Conservation (phyloP, 2,113 vertebrate species). For the Psittacara wagleri region DNA sequence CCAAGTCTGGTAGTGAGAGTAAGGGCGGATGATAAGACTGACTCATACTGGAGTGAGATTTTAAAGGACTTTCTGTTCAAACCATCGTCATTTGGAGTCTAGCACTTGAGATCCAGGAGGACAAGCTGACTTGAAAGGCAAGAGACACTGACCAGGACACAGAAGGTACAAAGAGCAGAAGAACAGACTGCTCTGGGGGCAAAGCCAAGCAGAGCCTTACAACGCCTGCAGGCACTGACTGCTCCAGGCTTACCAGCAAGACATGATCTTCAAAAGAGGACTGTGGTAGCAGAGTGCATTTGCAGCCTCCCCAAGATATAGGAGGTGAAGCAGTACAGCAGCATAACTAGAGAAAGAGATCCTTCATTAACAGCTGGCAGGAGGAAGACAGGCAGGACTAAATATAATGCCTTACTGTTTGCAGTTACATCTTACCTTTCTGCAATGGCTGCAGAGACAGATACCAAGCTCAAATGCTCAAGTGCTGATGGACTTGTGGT, state of each 20-base stretch:
- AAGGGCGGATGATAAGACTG: not conserved
- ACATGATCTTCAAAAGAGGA: not conserved
- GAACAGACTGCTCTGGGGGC: not conserved
- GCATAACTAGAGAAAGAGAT: not conserved
- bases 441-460: accelerated
- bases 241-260: not conserved
- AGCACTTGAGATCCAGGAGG: not conserved
- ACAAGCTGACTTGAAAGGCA: not conserved
- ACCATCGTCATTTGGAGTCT: not conserved
- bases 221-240: accelerated
- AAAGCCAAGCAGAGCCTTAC: not conserved
- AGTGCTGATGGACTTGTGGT: not conserved
- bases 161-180: not conserved
- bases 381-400: not conserved
- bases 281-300: not conserved
- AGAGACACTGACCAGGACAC: not conserved
- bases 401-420: not conserved
- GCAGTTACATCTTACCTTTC: not conserved
- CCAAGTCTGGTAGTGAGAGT: not conserved
- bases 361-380: not conserved
- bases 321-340: not conserved
- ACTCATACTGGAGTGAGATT: not conserved
- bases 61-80: not conserved
- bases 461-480: not conserved
- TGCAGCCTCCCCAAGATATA: not conserved